Evolutionary conservation across 2,113 vertebrate species (phyloP).

Genomic region (Romanogobio albipinnatus): DNA sequence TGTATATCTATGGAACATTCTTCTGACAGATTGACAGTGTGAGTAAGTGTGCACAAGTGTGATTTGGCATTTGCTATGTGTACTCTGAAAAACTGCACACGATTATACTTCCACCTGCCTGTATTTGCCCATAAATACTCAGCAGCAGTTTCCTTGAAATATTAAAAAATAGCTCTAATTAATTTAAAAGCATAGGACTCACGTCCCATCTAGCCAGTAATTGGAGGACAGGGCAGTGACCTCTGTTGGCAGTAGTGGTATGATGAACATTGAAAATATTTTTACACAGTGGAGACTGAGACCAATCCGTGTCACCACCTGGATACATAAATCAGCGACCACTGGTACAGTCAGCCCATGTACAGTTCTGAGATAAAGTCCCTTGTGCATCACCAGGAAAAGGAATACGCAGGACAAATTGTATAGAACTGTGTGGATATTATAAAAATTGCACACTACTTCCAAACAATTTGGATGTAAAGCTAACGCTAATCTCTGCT

Average conservation of each 20-base stretch:
- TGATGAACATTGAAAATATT: conserved; percentile 7
- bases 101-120: conserved; percentile 37
- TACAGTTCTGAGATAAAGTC: not conserved
- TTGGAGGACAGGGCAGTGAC: conserved; percentile 49
- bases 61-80: not conserved
- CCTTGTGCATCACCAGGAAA: conserved; percentile 4
- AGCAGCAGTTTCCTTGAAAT: conserved; percentile 36
- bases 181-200: conserved; percentile 48
- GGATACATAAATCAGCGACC: conserved; percentile 21
- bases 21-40: conserved; percentile 34
- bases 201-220: conserved; percentile 38
- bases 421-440: conserved; percentile 13
- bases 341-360: not conserved
- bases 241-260: conserved; percentile 30
- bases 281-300: conserved; percentile 24
- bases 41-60: conserved; percentile 14
- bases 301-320: not conserved
- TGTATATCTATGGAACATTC: conserved; percentile 3
- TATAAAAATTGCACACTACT: conserved; percentile 3
- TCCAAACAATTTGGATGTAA: conserved; percentile 10
- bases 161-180: conserved; percentile 53
- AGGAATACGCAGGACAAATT: not conserved
- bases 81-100: not conserved
- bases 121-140: conserved; percentile 34
- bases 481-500: not conserved